phyloP scores from a whole-genome alignment of 1,140 invertebrate genomes.

The Hermetia illucens region DNA sequence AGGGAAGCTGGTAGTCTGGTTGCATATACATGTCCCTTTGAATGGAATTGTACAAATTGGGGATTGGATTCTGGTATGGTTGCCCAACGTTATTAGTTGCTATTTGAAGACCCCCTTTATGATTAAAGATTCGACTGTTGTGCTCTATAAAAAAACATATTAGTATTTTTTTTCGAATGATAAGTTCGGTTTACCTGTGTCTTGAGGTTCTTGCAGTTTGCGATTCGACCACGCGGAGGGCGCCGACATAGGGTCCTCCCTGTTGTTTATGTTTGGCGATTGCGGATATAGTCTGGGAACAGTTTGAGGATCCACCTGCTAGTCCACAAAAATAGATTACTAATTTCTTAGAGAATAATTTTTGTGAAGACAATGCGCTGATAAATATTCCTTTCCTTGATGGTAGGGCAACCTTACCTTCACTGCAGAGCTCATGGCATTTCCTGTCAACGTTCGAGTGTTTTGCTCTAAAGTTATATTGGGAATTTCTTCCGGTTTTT shows the following conservation, averaged over 20 bases:
- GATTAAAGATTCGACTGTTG: slow-evolving; percentile 46
- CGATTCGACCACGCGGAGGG: slow-evolving; percentile 2
- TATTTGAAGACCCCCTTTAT: slow-evolving; percentile 46
- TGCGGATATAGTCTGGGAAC: too few species aligned
- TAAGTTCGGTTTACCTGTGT: neutral
- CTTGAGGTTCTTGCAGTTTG: neutral
- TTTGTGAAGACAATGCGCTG: too few species aligned
- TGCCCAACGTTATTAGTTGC: slow-evolving; percentile 2
- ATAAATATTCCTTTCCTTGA: too few species aligned
- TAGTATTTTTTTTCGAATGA: neutral
- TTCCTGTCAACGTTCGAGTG: too few species aligned
- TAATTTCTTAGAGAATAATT: too few species aligned
- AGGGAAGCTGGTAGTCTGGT: neutral
- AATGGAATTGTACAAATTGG: neutral
- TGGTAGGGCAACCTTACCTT: too few species aligned
- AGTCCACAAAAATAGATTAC: too few species aligned
- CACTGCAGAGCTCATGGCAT: too few species aligned
- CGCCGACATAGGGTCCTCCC: slow-evolving; percentile 7
- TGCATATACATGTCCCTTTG: neutral
- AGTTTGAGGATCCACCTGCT: too few species aligned
- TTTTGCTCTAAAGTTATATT: too few species aligned
- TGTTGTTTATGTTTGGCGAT: slow-evolving; percentile 1
- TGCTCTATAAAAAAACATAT: slow-evolving; percentile 28
- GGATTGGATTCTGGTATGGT: slow-evolving; percentile 1
- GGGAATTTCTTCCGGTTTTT: too few species aligned